phyloP scores from a whole-genome alignment of 2,888 invertebrate genomes.

The Leptinotarsa peninsularis region DNA sequence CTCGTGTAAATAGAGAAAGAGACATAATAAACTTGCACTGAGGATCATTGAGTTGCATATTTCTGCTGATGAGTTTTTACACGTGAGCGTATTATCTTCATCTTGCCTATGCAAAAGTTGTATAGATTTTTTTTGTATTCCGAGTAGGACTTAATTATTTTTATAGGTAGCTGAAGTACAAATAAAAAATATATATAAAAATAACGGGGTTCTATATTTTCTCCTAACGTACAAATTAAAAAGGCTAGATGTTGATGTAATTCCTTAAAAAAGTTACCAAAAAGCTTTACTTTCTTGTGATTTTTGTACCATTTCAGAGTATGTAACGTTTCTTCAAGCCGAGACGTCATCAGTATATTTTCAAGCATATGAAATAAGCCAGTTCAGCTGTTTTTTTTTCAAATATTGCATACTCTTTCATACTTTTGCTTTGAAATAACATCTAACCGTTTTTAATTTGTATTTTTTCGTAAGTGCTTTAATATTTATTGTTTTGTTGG shows the following conservation, averaged over 20 bases:
- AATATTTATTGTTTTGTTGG: conserved; percentile 46
- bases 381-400: not conserved
- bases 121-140: conserved; percentile 39
- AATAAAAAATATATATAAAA: conserved; percentile 45
- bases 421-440: conserved; percentile 1
- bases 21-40: conserved; percentile 37
- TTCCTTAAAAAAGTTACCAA: too few species aligned
- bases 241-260: conserved; percentile 19
- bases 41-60: conserved; percentile 36
- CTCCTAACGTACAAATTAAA: conserved; percentile 33
- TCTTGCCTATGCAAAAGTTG: conserved; percentile 37
- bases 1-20: conserved; percentile 42
- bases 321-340: not conserved
- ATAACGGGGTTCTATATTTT: conserved; percentile 34
- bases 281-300: not conserved
- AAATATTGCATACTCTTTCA: not conserved
- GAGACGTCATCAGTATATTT: not conserved
- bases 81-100: conserved; percentile 31
- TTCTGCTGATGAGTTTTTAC: conserved; percentile 31
- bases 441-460: conserved; percentile 32
- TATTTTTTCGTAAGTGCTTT: conserved; percentile 33
- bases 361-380: not conserved
- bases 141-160: conserved; percentile 34
- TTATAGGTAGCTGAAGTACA: conserved; percentile 50
- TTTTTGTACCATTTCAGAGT: not conserved